A percentile compares a stretch with the other conserved stretches of the same genome.
Evolutionary conservation across 2,797 vertebrate genomes (phyloP).

Genomic region (Clarias pachynema): DNA sequence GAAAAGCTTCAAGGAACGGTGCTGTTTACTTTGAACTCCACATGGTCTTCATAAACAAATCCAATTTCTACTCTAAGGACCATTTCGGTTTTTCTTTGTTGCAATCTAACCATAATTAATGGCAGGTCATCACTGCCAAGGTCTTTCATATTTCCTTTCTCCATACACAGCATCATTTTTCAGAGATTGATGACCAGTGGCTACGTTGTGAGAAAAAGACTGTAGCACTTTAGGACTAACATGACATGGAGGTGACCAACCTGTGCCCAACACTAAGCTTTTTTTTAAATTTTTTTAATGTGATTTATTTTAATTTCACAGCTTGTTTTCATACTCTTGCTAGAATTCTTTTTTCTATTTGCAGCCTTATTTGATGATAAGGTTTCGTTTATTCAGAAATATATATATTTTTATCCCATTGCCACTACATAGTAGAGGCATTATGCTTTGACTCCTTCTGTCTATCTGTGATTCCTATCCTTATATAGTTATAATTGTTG

Average conservation of each 20-base stretch:
- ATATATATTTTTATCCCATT: background rate
- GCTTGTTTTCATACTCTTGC: background rate
- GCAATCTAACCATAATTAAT: constrained; percentile 44
- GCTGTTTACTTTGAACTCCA: constrained; percentile 91
- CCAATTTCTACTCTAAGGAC: constrained; percentile 51
- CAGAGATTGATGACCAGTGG: constrained; percentile 58
- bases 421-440: background rate
- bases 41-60: constrained; percentile 49
- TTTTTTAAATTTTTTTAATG: constrained; percentile 13
- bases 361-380: constrained; percentile 5
- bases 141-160: constrained; percentile 49
- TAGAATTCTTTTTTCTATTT: background rate
- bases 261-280: constrained; percentile 57
- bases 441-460: background rate
- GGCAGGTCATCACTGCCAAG: constrained; percentile 55
- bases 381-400: constrained; percentile 12
- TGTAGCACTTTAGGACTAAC: constrained; percentile 62
- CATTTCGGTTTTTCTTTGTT: constrained; percentile 39
- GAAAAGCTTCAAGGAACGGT: constrained; percentile 94
- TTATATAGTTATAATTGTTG: background rate
- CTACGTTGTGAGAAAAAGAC: constrained; percentile 60
- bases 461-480: background rate
- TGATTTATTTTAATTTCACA: constrained; percentile 37
- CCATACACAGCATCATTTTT: constrained; percentile 48
- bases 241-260: constrained; percentile 44